Percentiles rank a stretch among this genome's conserved stretches.
Evolutionary conservation across 2,888 invertebrate species (phyloP).

Genomic region (Cheilosia vernalis): DNA sequence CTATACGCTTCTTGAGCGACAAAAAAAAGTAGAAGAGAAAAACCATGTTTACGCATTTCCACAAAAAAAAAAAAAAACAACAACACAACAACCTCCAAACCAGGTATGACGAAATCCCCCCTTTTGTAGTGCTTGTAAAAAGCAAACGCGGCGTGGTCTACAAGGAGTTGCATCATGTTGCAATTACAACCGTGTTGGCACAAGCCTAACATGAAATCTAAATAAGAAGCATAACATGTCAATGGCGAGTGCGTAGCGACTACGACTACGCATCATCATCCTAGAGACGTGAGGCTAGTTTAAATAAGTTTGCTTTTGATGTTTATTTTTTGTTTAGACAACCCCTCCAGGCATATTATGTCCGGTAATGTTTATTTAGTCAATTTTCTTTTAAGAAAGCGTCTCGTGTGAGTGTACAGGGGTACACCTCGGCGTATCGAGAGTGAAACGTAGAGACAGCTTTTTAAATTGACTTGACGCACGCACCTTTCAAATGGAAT

Average conservation of each 20-base stretch:
- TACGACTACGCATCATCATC: conserved; percentile 25
- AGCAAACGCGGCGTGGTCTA: conserved; percentile 31
- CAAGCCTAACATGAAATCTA: conserved; percentile 55
- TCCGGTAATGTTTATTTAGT: conserved; percentile 22
- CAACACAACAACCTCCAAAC: conserved; percentile 23
- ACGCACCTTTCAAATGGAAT: conserved; percentile 52
- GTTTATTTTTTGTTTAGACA: conserved; percentile 5
- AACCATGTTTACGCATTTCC: conserved; percentile 57
- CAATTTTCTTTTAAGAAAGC: conserved; percentile 51
- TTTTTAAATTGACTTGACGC: conserved; percentile 21
- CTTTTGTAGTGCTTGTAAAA: conserved; percentile 16
- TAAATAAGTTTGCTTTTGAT: conserved; percentile 28
- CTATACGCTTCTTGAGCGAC: conserved; percentile 11
- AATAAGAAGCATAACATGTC: conserved; percentile 25
- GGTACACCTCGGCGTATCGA: conserved; percentile 42
- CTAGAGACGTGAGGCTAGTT: conserved; percentile 32
- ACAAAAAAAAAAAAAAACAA: conserved; percentile 8
- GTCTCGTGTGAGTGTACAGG: conserved; percentile 15
- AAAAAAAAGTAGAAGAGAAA: conserved; percentile 5
- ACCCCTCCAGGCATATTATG: conserved; percentile 20
- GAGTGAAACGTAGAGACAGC: conserved; percentile 35
- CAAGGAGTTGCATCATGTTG: conserved; percentile 65
- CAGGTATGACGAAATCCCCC: conserved; percentile 54
- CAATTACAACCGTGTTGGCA: conserved; percentile 58
- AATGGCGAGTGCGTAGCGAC: conserved; percentile 11